Conservation (phyloP, 2,797 vertebrate species). For the Ambastaia sidthimunki region DNA sequence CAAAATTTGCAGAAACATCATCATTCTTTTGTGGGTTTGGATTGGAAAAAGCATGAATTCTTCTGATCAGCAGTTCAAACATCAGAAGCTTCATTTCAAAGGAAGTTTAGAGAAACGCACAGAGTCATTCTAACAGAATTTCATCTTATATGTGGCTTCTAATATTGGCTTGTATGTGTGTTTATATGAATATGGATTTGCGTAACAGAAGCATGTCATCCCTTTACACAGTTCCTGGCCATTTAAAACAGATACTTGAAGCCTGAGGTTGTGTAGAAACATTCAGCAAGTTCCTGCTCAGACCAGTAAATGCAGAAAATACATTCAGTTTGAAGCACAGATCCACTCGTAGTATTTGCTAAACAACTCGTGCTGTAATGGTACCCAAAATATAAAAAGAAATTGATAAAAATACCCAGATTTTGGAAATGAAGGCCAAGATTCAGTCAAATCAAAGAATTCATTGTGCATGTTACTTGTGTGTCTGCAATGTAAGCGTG, state of each 20-base stretch:
- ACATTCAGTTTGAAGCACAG: constrained; percentile 24
- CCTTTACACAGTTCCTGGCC: constrained; percentile 1
- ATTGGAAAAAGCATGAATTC: constrained; percentile 14
- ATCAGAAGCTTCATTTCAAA: background rate
- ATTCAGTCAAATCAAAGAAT: constrained; percentile 11
- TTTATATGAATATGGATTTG: constrained; percentile 14
- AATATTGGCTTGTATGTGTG: constrained; percentile 22
- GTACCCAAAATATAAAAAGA: background rate
- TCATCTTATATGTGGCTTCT: background rate
- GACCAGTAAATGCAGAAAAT: background rate
- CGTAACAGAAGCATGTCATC: background rate
- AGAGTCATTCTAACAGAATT: background rate
- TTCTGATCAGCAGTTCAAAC: background rate
- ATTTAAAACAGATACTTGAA: background rate
- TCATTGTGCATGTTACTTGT: background rate
- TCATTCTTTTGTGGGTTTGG: background rate
- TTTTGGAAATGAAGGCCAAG: constrained; percentile 1
- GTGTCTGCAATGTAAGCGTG: background rate
- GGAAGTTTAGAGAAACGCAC: background rate
- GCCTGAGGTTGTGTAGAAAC: constrained; percentile 38
- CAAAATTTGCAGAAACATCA: background rate
- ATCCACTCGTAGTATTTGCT: background rate
- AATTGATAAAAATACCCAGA: background rate
- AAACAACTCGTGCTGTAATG: background rate
- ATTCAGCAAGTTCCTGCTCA: background rate